Evolutionary conservation across 2,888 invertebrate species (phyloP).

Genomic region (Cyaniris semiargus): DNA sequence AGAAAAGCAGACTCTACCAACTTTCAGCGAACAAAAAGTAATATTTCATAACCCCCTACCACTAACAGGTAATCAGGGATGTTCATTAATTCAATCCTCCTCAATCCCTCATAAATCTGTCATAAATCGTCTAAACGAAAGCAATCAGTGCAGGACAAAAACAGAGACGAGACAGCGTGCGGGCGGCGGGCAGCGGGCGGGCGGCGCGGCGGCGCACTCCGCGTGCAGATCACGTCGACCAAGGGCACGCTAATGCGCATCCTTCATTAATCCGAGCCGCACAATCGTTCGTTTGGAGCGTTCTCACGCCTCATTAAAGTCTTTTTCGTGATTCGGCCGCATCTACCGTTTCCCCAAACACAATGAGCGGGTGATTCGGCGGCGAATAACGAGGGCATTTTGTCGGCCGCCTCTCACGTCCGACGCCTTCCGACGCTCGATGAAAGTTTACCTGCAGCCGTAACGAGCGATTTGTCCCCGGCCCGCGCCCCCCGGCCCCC

Average conservation of each 20-base stretch:
- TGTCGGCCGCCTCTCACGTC: conserved; percentile 80
- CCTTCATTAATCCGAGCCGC: conserved; percentile 72
- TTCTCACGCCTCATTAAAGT: conserved; percentile 81
- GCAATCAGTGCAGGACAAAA: conserved; percentile 6
- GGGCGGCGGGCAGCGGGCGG: background rate
- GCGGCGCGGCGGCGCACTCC: background rate
- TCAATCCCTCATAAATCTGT: conserved; percentile 2
- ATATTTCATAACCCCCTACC: background rate
- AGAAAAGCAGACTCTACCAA: background rate
- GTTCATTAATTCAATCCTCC: background rate
- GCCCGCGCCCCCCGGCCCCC: conserved; percentile 56
- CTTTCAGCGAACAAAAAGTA: background rate
- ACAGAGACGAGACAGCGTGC: background rate
- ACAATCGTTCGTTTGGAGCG: conserved; percentile 78
- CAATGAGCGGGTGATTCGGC: conserved; percentile 81
- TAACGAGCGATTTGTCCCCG: conserved; percentile 81
- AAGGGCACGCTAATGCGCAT: conserved; percentile 69
- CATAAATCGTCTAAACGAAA: conserved; percentile 10
- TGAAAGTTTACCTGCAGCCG: conserved; percentile 81
- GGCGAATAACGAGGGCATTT: conserved; percentile 81
- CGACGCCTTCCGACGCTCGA: conserved; percentile 81
- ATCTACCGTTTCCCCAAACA: conserved; percentile 79
- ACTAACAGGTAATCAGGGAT: background rate
- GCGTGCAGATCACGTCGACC: conserved; percentile 40
- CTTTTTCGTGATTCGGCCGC: conserved; percentile 78